phyloP scores from a whole-genome alignment of 2,113 vertebrate genomes.

The Podocnemis expansa region DNA sequence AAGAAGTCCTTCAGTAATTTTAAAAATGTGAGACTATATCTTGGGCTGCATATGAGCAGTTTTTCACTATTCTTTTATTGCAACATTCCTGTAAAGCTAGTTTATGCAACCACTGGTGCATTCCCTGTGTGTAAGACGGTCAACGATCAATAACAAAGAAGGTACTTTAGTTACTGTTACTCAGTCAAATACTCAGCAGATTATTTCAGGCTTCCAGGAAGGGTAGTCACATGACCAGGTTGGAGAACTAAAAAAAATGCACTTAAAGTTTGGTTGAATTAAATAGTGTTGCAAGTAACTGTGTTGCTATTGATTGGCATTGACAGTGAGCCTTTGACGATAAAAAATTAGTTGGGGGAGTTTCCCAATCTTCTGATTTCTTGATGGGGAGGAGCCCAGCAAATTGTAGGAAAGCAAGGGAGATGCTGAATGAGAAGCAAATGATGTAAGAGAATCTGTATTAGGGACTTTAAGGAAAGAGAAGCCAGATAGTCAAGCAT shows the following conservation, averaged over 20 bases:
- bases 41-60: not conserved
- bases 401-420: not conserved
- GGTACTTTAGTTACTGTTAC: not conserved
- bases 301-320: not conserved
- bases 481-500: not conserved
- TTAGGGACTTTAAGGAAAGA: not conserved
- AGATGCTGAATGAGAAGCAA: not conserved
- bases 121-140: not conserved
- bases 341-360: not conserved
- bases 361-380: not conserved
- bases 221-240: not conserved
- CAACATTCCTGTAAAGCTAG: not conserved
- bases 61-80: not conserved
- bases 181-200: not conserved
- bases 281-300: not conserved
- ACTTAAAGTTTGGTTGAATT: not conserved
- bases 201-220: not conserved
- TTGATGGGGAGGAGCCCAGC: not conserved
- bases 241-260: not conserved
- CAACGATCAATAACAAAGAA: not conserved
- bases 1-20: not conserved
- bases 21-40: not conserved
- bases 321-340: not conserved
- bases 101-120: not conserved
- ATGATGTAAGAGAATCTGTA: not conserved